These are phyloP conservation scores for Drosophila melanogaster DNA, from an alignment of 1,140 invertebrate genomes.

Conservation along the genomic window Release_6_plus_ISO1_MT NT_037436.4:5773001-5773500, in stretches of 20 bases:
- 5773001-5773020: constrained; percentile 62
- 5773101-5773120: constrained; percentile 82
- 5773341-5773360: constrained; percentile 80
- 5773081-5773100: constrained; percentile 48
- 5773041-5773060: constrained; percentile 65
- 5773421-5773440: constrained; percentile 52
- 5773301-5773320: constrained; percentile 47
- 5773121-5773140: constrained; percentile 46
- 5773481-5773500: constrained; percentile 39
- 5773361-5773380: constrained; percentile 75
- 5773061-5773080: constrained; percentile 59
- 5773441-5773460: constrained; percentile 49
- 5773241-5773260: constrained; percentile 75
- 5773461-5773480: constrained; percentile 43
- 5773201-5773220: constrained; percentile 49
- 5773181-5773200: constrained; percentile 69
- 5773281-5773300: constrained; percentile 54
- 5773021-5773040: constrained; percentile 71
- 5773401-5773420: constrained; percentile 54
- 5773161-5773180: constrained; percentile 71
- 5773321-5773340: constrained; percentile 69
- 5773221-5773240: constrained; percentile 63
- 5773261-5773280: constrained; percentile 42
- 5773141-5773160: constrained; percentile 48
- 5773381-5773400: constrained; percentile 60